A percentile compares a stretch with the other conserved stretches of the same genome.
These are phyloP conservation scores for Ricordea florida DNA, from an alignment of 92 coral and sea anemone genomes.

Conservation along the genomic window DNA sequence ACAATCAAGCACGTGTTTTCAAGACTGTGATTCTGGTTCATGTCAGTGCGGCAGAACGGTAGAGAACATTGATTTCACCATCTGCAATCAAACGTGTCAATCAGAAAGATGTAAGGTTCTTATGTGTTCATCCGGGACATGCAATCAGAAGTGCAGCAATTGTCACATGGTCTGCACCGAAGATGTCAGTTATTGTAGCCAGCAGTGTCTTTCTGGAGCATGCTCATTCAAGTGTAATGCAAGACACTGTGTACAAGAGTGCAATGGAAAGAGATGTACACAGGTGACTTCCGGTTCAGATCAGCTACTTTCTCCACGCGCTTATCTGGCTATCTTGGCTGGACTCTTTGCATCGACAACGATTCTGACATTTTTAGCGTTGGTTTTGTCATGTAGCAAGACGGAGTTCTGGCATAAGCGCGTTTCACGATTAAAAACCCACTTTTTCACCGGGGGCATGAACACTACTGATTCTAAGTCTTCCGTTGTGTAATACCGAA, in stretches of 20 bases:
- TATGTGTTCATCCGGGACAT: slow-evolving; percentile 66
- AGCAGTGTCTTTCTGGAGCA: slow-evolving; percentile 77
- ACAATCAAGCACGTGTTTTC: slow-evolving; percentile 55
- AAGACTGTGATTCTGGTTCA: slow-evolving; percentile 62
- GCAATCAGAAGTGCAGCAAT: slow-evolving; percentile 79
- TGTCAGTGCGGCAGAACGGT: slow-evolving; percentile 56
- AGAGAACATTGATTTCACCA: slow-evolving; percentile 27
- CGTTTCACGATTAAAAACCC: neutral
- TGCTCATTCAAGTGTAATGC: slow-evolving; percentile 76
- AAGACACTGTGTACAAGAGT: slow-evolving; percentile 19
- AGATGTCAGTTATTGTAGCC: slow-evolving; percentile 77
- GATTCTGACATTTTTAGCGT: slow-evolving; percentile 34
- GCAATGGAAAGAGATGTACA: slow-evolving; percentile 38
- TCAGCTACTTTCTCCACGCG: slow-evolving; percentile 5
- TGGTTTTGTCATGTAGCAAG: slow-evolving; percentile 46
- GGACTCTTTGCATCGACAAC: slow-evolving; percentile 64
- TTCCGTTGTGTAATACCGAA: too few relatives aligned
- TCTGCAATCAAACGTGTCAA: slow-evolving; percentile 68
- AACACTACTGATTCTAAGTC: neutral
- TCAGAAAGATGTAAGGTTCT: slow-evolving; percentile 48
- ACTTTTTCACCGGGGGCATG: neutral
- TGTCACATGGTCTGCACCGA: slow-evolving; percentile 86
- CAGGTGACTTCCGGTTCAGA: neutral
- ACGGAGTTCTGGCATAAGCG: neutral
- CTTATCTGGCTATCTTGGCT: slow-evolving; percentile 45